These are phyloP conservation scores for Dermolepida albohirtum DNA, from an alignment of 2,888 invertebrate species.

Conservation along the genomic window DNA sequence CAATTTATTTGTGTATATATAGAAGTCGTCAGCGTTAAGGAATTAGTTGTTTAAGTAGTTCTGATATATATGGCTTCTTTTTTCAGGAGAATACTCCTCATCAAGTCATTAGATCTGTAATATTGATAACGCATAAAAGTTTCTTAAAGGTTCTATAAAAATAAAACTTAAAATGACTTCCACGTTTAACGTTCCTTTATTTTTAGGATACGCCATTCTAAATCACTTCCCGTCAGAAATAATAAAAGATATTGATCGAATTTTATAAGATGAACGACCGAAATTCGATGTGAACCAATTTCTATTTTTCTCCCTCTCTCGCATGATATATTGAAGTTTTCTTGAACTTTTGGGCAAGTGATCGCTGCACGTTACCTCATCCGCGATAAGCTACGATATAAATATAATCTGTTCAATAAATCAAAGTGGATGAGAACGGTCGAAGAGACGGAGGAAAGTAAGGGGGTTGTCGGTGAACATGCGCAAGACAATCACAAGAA, in stretches of 20 bases:
- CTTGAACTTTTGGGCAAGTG: conserved; percentile 18
- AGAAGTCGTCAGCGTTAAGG: conserved; percentile 19
- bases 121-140: background rate
- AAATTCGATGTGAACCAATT: conserved; percentile 53
- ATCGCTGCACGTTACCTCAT: conserved; percentile 35
- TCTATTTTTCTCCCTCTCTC: conserved; percentile 38
- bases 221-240: conserved; percentile 28
- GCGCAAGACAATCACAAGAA: conserved; percentile 42
- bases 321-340: conserved; percentile 33
- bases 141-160: conserved; percentile 2
- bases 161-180: conserved; percentile 27
- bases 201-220: conserved; percentile 20
- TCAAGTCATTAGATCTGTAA: conserved; percentile 28
- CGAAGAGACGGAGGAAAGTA: background rate
- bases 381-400: conserved; percentile 32
- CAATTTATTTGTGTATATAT: conserved; percentile 16
- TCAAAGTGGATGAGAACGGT: conserved; percentile 21
- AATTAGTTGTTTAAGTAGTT: conserved; percentile 21
- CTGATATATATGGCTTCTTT: conserved; percentile 16
- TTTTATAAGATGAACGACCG: conserved; percentile 50
- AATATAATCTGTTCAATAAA: conserved; percentile 35
- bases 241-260: conserved; percentile 50
- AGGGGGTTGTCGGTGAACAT: conserved; percentile 1
- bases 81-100: conserved; percentile 2
- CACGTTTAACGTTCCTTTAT: conserved; percentile 6